phyloP scores from a whole-genome alignment of 2,113 vertebrate genomes.

The Salminus brasiliensis region DNA sequence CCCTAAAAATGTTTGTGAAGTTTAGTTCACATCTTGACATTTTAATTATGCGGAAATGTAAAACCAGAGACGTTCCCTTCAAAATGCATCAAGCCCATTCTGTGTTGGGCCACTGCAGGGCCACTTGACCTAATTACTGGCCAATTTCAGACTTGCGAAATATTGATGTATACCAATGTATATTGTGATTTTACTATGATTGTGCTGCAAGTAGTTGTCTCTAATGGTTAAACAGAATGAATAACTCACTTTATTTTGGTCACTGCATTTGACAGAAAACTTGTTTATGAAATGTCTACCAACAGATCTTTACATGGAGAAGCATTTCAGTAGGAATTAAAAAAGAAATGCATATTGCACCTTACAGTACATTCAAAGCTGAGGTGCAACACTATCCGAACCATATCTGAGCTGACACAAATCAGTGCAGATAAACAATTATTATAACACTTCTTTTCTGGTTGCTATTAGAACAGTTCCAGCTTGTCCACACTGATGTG shows the following conservation, averaged over 20 bases:
- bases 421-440: neutral
- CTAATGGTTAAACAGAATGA: no score
- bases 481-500: neutral
- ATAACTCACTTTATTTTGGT: constrained; percentile 20
- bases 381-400: neutral
- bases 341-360: neutral
- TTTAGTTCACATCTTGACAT: no score
- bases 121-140: no score
- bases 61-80: no score
- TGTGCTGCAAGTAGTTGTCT: no score
- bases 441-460: neutral
- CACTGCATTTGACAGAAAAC: neutral
- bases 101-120: no score
- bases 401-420: neutral
- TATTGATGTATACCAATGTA: no score
- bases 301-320: neutral
- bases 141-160: no score
- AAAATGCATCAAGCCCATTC: no score
- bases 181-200: no score
- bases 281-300: neutral
- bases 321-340: neutral
- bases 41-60: no score
- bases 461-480: neutral
- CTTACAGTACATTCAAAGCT: neutral
- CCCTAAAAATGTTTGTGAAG: no score